Conservation (phyloP, 2,797 vertebrate species). For the Nyctibius grandis region DNA sequence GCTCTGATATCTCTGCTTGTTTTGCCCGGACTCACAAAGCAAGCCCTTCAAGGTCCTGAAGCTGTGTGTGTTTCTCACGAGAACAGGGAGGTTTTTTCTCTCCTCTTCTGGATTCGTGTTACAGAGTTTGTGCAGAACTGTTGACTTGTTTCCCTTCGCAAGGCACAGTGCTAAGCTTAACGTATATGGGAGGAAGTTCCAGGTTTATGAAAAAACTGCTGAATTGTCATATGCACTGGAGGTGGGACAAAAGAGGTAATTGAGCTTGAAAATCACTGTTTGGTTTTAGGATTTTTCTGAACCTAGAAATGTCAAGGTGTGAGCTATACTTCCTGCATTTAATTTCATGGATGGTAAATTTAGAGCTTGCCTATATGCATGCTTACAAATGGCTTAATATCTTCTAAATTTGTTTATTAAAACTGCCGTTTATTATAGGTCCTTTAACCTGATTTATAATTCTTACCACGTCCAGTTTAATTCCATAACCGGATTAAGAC, state of each 20-base stretch:
- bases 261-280: conserved; percentile 4
- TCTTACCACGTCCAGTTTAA: not conserved
- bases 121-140: not conserved
- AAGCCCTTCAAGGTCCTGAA: not conserved
- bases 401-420: not conserved
- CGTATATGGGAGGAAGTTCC: not conserved
- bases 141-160: not conserved
- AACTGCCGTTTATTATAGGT: not conserved
- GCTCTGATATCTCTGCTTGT: not conserved
- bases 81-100: not conserved
- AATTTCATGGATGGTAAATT: not conserved
- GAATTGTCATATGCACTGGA: not conserved
- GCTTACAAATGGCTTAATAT: not conserved
- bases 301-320: not conserved
- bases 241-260: not conserved
- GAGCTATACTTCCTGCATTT: not conserved
- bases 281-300: conserved; percentile 9
- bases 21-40: not conserved
- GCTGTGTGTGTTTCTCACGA: not conserved
- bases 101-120: not conserved
- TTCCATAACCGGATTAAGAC: conserved; percentile 19
- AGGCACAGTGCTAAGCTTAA: not conserved
- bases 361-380: not conserved
- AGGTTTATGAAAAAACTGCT: conserved; percentile 17
- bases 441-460: not conserved